A percentile compares a stretch with the other conserved stretches of the same genome.
These are phyloP conservation scores for Strongylocentrotus purpuratus DNA, from an alignment of 35 echinoderm and acorn worm species.

Conservation along the genomic window DNA sequence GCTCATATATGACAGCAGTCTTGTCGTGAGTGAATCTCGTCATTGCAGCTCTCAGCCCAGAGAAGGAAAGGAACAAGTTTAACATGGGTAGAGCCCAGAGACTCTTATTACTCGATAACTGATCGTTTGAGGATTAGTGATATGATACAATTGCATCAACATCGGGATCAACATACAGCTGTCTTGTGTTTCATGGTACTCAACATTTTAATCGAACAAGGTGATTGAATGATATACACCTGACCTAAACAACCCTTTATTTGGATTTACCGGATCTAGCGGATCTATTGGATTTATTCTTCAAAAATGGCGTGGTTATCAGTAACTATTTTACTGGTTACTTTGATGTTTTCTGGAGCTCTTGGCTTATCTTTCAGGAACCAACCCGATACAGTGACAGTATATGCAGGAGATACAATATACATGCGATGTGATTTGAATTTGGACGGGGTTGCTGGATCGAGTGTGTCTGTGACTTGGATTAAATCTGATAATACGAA, in stretches of 20 bases:
- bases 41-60: background rate
- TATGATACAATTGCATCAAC: background rate
- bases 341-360: background rate
- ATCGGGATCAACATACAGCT: background rate
- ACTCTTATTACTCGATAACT: background rate
- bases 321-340: background rate
- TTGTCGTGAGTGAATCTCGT: background rate
- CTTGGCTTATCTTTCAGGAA: slow-evolving; percentile 23
- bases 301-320: background rate
- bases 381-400: slow-evolving; percentile 32
- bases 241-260: background rate
- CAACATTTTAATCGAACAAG: background rate
- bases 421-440: slow-evolving; percentile 41
- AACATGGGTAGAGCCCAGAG: background rate
- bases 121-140: background rate
- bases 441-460: background rate
- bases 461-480: background rate
- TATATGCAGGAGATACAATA: slow-evolving; percentile 28
- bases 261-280: background rate
- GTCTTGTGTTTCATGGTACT: background rate
- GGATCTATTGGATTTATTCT: slow-evolving; percentile 23
- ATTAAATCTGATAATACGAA: slow-evolving; percentile 20
- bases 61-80: background rate
- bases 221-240: background rate
- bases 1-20: background rate